Conservation (phyloP, 2,888 invertebrate genomes). For the Hemistola chrysoprasaria region DNA sequence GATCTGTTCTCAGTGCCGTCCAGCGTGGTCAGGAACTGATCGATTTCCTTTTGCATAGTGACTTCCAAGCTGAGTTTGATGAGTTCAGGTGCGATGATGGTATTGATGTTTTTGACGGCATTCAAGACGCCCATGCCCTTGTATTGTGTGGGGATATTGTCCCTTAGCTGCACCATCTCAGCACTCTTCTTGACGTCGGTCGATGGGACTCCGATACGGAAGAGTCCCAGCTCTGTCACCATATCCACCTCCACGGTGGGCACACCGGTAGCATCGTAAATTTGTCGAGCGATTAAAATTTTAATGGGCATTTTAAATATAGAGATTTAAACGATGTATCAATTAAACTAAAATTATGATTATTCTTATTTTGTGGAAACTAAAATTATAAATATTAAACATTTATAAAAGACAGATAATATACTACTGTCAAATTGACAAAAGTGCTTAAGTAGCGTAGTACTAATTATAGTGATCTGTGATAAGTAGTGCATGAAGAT, state of each 20-base stretch:
- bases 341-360: no score
- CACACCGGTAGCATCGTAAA: conserved; percentile 97
- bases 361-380: no score
- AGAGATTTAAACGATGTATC: no score
- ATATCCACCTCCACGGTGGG: conserved; percentile 98
- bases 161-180: conserved; percentile 97
- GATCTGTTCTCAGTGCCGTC: conserved; percentile 99
- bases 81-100: conserved; percentile 88
- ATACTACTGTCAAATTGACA: no score
- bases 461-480: no score
- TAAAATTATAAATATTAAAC: no score
- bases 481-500: no score
- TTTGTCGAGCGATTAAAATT: conserved; percentile 95
- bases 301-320: conserved; percentile 89
- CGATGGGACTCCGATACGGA: conserved; percentile 97
- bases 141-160: conserved; percentile 91
- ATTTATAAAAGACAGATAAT: no score
- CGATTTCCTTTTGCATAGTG: conserved; percentile 93
- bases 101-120: conserved; percentile 96
- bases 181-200: conserved; percentile 97
- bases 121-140: conserved; percentile 96
- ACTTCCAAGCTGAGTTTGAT: conserved; percentile 91
- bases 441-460: no score
- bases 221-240: conserved; percentile 91
- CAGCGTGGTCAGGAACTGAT: conserved; percentile 91